Percentiles rank a stretch among this genome's conserved stretches.
Conservation (phyloP, 2,113 vertebrate species). For the Apistogramma diplotaenia region DNA sequence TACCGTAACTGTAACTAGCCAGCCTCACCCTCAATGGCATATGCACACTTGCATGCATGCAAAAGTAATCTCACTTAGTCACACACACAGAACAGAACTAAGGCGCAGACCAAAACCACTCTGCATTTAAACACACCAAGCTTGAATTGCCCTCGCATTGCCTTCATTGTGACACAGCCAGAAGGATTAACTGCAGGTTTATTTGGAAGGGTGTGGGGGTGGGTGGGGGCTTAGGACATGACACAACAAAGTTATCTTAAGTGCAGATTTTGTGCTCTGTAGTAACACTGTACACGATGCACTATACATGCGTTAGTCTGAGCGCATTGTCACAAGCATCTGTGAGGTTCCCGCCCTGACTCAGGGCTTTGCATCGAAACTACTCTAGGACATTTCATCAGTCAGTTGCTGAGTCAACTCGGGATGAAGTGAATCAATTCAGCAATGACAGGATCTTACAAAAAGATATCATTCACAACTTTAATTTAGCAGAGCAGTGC, state of each 20-base stretch:
- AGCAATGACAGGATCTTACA: slow-evolving; percentile 9
- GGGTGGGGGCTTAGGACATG: background rate
- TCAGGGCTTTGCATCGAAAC: slow-evolving; percentile 40
- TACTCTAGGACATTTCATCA: slow-evolving; percentile 11
- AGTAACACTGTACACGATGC: background rate
- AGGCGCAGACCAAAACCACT: background rate
- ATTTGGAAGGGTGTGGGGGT: background rate
- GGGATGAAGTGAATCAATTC: slow-evolving; percentile 23
- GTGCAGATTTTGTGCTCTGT: background rate
- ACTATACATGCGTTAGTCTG: background rate
- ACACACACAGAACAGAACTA: slow-evolving; percentile 10
- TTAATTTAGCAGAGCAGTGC: background rate
- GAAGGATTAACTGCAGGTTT: background rate
- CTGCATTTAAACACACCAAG: background rate
- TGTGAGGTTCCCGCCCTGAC: slow-evolving; percentile 34
- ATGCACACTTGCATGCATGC: slow-evolving; percentile 13
- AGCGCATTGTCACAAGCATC: background rate
- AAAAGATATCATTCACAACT: slow-evolving; percentile 39
- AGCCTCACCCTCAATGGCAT: slow-evolving; percentile 48
- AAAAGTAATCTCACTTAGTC: slow-evolving; percentile 5
- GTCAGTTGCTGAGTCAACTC: background rate
- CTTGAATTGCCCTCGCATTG: background rate
- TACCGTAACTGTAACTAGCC: slow-evolving; percentile 69
- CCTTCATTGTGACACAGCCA: background rate
- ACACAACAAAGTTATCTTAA: background rate